phyloP scores from a whole-genome alignment of 2,113 vertebrate species.

The Alaudala cheleensis region DNA sequence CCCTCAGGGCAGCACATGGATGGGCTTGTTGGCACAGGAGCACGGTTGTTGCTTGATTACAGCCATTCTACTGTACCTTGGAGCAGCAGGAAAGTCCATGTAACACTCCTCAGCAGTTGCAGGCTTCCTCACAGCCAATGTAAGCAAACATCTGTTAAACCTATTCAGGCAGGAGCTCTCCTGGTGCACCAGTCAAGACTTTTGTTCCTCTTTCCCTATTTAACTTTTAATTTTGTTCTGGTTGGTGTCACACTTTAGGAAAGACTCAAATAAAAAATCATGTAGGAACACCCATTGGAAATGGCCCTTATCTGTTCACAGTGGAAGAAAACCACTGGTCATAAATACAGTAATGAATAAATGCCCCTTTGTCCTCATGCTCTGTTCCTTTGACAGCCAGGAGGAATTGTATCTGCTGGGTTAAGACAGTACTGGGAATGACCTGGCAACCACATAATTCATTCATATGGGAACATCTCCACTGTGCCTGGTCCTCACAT shows the following conservation, averaged over 20 bases:
- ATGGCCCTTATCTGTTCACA: not conserved
- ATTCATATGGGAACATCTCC: not conserved
- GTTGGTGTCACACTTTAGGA: not conserved
- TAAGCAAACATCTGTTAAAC: not conserved
- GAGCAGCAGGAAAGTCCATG: not conserved
- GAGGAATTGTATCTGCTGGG: not conserved
- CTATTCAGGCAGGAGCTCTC: not conserved
- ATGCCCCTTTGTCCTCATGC: not conserved
- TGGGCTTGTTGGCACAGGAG: not conserved
- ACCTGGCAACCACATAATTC: not conserved
- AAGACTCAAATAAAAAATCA: not conserved
- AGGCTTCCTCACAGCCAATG: not conserved
- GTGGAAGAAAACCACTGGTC: not conserved
- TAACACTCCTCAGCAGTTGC: not conserved
- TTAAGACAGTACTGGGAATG: not conserved
- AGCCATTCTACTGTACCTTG: not conserved
- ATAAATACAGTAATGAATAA: not conserved
- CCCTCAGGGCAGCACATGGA: fast-evolving
- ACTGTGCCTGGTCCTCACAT: not conserved
- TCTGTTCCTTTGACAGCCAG: not conserved
- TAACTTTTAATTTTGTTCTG: not conserved
- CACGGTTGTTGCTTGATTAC: not conserved
- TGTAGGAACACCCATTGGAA: not conserved
- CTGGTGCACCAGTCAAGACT: not conserved
- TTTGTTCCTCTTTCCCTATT: not conserved